A percentile compares a stretch with the other conserved stretches of the same genome.
These are phyloP conservation scores for Erebia aethiops DNA, from an alignment of 2,888 invertebrate genomes.

Conservation along the genomic window DNA sequence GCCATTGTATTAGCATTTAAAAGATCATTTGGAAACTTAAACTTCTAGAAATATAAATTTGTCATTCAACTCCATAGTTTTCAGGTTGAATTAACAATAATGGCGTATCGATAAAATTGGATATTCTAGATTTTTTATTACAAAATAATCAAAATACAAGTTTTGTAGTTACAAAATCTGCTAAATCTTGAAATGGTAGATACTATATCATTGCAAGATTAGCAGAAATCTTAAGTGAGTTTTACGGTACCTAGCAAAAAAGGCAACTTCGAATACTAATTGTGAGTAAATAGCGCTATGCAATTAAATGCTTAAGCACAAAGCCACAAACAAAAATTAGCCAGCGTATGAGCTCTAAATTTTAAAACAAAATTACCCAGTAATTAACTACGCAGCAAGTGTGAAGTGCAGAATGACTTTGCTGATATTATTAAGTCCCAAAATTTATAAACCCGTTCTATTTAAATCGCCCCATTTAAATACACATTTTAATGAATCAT, in stretches of 20 bases:
- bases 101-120: too few species aligned
- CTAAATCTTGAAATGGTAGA: too few species aligned
- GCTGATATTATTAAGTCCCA: conserved; percentile 9
- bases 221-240: neutral
- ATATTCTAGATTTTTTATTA: too few species aligned
- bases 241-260: neutral
- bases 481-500: conserved; percentile 15
- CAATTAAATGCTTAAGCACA: conserved; percentile 5
- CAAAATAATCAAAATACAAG: too few species aligned
- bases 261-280: conserved; percentile 16
- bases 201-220: too few species aligned
- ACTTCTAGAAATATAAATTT: too few species aligned
- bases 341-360: neutral
- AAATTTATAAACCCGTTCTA: conserved; percentile 13
- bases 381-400: neutral
- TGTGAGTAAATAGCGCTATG: conserved; percentile 6
- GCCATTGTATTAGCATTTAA: too few species aligned
- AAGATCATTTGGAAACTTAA: too few species aligned
- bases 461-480: conserved; percentile 22
- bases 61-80: too few species aligned
- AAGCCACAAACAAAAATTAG: conserved; percentile 3
- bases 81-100: too few species aligned
- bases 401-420: conserved; percentile 9
- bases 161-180: too few species aligned
- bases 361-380: neutral